These are phyloP conservation scores for Patiria miniata DNA, from an alignment of 35 echinoderm and acorn worm genomes.

Conservation along the genomic window DNA sequence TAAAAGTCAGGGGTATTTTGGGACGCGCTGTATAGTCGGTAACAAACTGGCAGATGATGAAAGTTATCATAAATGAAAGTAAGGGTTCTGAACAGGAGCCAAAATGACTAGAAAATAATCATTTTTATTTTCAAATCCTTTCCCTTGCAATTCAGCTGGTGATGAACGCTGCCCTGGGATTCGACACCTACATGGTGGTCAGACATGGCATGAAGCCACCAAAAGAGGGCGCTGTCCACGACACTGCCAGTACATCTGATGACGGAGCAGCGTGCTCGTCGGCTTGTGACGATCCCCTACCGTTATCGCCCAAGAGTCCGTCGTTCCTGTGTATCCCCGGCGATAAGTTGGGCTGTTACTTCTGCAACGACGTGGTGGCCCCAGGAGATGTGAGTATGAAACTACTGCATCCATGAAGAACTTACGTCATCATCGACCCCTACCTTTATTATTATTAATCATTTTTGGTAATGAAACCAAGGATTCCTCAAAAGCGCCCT, in stretches of 20 bases:
- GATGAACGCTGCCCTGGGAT: constrained; percentile 95
- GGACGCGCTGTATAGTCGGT: no score
- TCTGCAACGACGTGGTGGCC: constrained; percentile 98
- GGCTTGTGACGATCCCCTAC: neutral
- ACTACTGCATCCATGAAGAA: neutral
- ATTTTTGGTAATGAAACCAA: no score
- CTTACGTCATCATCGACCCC: neutral
- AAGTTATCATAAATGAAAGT: no score
- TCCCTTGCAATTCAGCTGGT: constrained; percentile 62
- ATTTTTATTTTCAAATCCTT: neutral
- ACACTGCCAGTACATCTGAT: neutral
- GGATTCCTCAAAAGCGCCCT: no score
- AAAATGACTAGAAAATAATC: no score
- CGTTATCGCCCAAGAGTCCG: constrained; percentile 6
- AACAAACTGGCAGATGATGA: no score
- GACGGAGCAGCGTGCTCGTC: neutral
- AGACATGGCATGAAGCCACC: constrained; percentile 81
- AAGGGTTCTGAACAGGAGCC: no score
- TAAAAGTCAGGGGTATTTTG: no score
- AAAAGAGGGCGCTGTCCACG: constrained; percentile 16
- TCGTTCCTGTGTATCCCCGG: constrained; percentile 62
- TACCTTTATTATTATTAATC: no score
- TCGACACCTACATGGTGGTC: constrained; percentile 96
- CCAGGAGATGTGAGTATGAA: constrained; percentile 92
- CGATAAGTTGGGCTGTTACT: constrained; percentile 86